Percentiles rank a stretch among this genome's conserved stretches.
Evolutionary conservation across 53 echinoderm and acorn worm genomes (phyloP).

Genomic region (Echinarachnius parma): DNA sequence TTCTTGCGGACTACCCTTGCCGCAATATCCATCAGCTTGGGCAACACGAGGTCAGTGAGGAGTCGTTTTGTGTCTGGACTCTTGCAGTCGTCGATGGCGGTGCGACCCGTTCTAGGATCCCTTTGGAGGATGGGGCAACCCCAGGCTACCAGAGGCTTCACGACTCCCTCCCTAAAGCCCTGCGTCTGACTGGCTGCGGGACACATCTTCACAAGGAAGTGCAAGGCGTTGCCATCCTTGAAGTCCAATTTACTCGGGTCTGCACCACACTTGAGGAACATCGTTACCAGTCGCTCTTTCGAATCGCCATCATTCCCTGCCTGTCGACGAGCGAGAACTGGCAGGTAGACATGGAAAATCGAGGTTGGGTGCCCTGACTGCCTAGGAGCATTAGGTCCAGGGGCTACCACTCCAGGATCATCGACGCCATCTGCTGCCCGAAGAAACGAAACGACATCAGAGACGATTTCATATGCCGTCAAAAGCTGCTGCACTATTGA

Average conservation of each 20-base stretch:
- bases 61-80: constrained; percentile 15
- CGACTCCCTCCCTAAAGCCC: constrained; percentile 8
- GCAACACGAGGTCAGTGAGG: constrained; percentile 4
- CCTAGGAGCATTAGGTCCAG: background rate
- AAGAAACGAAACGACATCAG: background rate
- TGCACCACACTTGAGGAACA: constrained; percentile 23
- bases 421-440: background rate
- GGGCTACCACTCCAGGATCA: background rate
- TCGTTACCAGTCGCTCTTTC: constrained; percentile 13
- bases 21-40: constrained; percentile 1
- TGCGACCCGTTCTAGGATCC: constrained; percentile 4
- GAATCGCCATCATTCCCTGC: background rate
- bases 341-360: constrained; percentile 6
- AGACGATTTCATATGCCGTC: constrained; percentile 8
- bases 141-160: constrained; percentile 26
- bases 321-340: constrained; percentile 8
- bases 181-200: constrained; percentile 22
- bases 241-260: constrained; percentile 4
- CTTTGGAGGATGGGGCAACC: constrained; percentile 16
- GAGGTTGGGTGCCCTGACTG: constrained; percentile 13
- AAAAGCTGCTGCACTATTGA: constrained; percentile 6
- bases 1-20: constrained; percentile 17
- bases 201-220: constrained; percentile 13
- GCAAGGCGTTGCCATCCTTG: constrained; percentile 19
- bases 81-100: constrained; percentile 20